These are phyloP conservation scores for Tribolium freemani DNA, from an alignment of 2,888 invertebrate species.

Conservation along the genomic window DNA sequence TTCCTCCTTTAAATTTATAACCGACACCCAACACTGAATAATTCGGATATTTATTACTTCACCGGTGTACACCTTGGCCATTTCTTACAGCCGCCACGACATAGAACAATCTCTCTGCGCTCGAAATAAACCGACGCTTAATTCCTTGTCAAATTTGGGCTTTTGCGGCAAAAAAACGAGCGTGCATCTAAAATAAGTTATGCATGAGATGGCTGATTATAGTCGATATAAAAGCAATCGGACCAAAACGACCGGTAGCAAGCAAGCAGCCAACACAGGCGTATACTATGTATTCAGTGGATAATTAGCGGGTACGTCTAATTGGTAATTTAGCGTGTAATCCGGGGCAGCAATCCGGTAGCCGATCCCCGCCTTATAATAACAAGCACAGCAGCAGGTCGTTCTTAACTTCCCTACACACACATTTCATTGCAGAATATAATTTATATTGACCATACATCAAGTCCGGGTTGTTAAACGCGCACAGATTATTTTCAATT, in stretches of 20 bases:
- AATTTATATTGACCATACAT: slow-evolving; percentile 42
- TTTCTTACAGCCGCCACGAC: background rate
- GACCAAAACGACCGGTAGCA: slow-evolving; percentile 40
- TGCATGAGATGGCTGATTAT: slow-evolving; percentile 34
- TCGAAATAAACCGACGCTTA: no score
- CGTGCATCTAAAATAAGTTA: slow-evolving; percentile 25
- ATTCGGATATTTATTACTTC: slow-evolving; percentile 23
- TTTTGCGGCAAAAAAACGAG: slow-evolving; percentile 11
- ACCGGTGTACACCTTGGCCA: slow-evolving; percentile 20
- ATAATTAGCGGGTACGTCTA: slow-evolving; percentile 60
- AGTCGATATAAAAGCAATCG: slow-evolving; percentile 36
- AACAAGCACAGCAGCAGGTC: slow-evolving; percentile 46
- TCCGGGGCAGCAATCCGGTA: slow-evolving; percentile 58
- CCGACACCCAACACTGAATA: slow-evolving; percentile 23
- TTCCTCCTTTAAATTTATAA: slow-evolving; percentile 35
- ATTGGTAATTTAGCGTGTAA: slow-evolving; percentile 62
- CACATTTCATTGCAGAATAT: slow-evolving; percentile 41
- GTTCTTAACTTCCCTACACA: slow-evolving; percentile 48
- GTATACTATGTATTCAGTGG: slow-evolving; percentile 39
- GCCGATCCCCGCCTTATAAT: slow-evolving; percentile 56
- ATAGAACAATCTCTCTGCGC: no score
- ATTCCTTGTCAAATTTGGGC: slow-evolving; percentile 6
- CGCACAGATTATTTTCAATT: slow-evolving; percentile 42
- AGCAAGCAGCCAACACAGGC: slow-evolving; percentile 17
- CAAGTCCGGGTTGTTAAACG: slow-evolving; percentile 26